Evolutionary conservation across 37 sponge, comb jelly and placozoan species (phyloP).

Genomic region (Aphrocallistes beatrix): DNA sequence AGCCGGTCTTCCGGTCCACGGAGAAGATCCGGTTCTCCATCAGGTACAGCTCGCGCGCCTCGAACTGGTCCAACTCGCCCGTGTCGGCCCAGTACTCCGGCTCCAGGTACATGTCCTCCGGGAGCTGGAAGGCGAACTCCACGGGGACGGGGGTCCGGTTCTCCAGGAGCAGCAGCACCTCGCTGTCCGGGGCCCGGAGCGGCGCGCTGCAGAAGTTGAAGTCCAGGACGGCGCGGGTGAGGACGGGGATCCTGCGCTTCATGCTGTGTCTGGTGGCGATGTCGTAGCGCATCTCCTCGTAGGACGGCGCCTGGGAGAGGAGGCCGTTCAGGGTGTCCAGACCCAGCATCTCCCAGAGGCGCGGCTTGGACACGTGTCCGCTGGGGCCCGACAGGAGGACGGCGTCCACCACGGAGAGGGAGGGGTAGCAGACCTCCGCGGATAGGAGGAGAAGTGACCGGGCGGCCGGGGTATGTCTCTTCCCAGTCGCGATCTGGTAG

Average conservation of each 20-base stretch:
- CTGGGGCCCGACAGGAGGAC: conserved; percentile 38
- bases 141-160: conserved; percentile 44
- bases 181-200: conserved; percentile 27
- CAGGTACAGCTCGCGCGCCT: conserved; percentile 53
- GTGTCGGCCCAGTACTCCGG: conserved; percentile 94
- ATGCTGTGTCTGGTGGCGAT: conserved; percentile 71
- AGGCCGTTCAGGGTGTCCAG: conserved; percentile 63
- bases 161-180: conserved; percentile 39
- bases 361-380: conserved; percentile 40
- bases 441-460: conserved; percentile 30
- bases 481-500: conserved; percentile 25
- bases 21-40: conserved; percentile 57
- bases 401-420: conserved; percentile 47
- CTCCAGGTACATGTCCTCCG: conserved; percentile 80
- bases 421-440: conserved; percentile 55
- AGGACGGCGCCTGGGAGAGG: conserved; percentile 52
- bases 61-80: conserved; percentile 51
- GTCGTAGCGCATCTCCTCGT: conserved; percentile 60
- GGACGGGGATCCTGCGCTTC: conserved; percentile 37
- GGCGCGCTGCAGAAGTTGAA: conserved; percentile 71
- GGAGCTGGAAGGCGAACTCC: conserved; percentile 80
- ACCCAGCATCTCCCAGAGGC: conserved; percentile 65
- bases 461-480: background rate
- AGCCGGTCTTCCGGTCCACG: conserved; percentile 57
- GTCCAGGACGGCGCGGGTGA: conserved; percentile 54